Conservation (phyloP, 2,888 invertebrate species). For the Crioceris asparagi region DNA sequence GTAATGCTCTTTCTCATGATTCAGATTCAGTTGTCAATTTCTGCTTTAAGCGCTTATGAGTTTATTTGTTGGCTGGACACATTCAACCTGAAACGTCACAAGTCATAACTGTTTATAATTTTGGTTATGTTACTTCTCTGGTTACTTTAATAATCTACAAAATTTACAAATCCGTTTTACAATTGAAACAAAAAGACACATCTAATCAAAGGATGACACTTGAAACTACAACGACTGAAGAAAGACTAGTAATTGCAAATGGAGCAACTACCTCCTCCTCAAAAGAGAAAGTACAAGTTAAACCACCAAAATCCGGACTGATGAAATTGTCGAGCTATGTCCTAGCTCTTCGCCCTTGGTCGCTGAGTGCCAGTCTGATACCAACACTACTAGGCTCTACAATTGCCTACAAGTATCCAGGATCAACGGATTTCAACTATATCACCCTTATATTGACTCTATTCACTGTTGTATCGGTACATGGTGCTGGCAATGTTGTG, state of each 20-base stretch:
- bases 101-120: too few species aligned
- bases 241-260: slow-evolving; percentile 11
- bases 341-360: slow-evolving; percentile 86
- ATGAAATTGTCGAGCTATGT: slow-evolving; percentile 87
- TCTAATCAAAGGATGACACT: too few species aligned
- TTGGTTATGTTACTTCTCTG: too few species aligned
- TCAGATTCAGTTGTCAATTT: too few species aligned
- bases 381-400: slow-evolving; percentile 86
- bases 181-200: too few species aligned
- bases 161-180: too few species aligned
- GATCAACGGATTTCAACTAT: slow-evolving; percentile 66
- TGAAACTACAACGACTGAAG: slow-evolving; percentile 4
- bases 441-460: slow-evolving; percentile 69
- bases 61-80: too few species aligned
- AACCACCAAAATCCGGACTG: slow-evolving; percentile 44
- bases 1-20: too few species aligned
- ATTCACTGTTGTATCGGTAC: slow-evolving; percentile 81
- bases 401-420: slow-evolving; percentile 73
- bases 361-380: slow-evolving; percentile 80
- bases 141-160: too few species aligned
- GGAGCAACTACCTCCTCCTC: slow-evolving; percentile 11
- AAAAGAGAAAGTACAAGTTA: slow-evolving; percentile 6
- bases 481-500: slow-evolving; percentile 93
- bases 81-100: too few species aligned
- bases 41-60: too few species aligned